Evolutionary conservation across 2,113 vertebrate species (phyloP), one percentile per base, ranked within the genome.

Genomic region (Myrmophylax atrothorax): DNA sequence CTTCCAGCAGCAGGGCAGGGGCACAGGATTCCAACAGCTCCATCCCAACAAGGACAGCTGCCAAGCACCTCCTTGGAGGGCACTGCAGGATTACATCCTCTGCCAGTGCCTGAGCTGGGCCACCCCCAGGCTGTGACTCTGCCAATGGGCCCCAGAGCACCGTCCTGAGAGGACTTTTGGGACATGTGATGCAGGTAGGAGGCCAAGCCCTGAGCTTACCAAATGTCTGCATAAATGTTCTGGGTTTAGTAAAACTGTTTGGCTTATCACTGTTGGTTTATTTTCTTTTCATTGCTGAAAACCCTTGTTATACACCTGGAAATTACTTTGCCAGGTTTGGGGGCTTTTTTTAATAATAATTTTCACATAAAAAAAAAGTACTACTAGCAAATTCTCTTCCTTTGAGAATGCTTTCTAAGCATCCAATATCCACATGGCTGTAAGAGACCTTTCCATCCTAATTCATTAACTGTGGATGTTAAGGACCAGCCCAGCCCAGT

Each of bases 11-110:
- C 1, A 1, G 33, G 19, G 20, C 4, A 1, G 49, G 24, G 37
- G 38, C 9, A 18, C 49, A 17, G 44, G 20, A 46, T 40, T 23
- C 70, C 9, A 13, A 23, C 68, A 58, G 50, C 47, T 60, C 55
- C 50, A n/a, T 44, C 23, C 52, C 15, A 29, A 12, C 10, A 76
- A 49, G 33, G 29, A 37, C 12, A 42, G 46, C 38, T 37, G 23
- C 37, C 25, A 14, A 63, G 50, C 17, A 38, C 4, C 0, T 31
- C 7, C 2, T 37, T 3, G 1, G 35, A 63, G 1, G 2, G 66
- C 58, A 73, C 50, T 4, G 0, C 52, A 75, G n/a, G 29, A 46
- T 6, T 17, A 3, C 37, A 46, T 5, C 35, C 47, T 46, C 38
- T 18, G 26, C 33, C 40, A 72, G 66, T 7, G 19, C 47, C 64